phyloP scores from a whole-genome alignment of 2,797 vertebrate genomes.

The Melanotaenia nigrans region DNA sequence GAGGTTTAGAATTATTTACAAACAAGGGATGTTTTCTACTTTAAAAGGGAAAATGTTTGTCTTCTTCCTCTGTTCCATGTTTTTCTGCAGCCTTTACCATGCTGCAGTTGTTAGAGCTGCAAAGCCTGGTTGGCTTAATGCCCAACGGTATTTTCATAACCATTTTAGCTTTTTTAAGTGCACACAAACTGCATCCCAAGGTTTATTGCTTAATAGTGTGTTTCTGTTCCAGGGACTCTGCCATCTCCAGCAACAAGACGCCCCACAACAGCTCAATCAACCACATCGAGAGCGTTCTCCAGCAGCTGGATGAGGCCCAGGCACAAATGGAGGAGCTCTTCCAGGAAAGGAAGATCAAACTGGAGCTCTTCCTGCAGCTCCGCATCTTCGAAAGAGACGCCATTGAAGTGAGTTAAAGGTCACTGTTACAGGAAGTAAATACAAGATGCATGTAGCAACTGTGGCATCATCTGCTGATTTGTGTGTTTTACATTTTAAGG shows the following conservation, averaged over 20 bases:
- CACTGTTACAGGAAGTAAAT: too few relatives aligned
- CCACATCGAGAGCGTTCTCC: constrained; percentile 97
- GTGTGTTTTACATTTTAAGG: background rate
- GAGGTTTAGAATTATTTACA: background rate
- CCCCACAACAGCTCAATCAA: constrained; percentile 99
- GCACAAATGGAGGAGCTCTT: constrained; percentile 99
- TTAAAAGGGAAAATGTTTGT: background rate
- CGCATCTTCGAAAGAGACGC: constrained; percentile 97
- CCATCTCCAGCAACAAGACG: constrained; percentile 98
- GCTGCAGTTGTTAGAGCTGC: constrained; percentile 31
- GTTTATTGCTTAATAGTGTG: constrained; percentile 33
- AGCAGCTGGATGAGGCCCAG: constrained; percentile 98
- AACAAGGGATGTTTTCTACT: background rate
- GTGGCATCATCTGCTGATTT: background rate
- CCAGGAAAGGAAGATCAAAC: constrained; percentile 98
- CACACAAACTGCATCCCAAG: background rate
- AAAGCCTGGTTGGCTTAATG: background rate
- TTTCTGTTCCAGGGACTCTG: constrained; percentile 89
- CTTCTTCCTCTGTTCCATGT: background rate
- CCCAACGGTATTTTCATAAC: constrained; percentile 13
- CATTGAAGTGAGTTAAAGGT: constrained; percentile 89
- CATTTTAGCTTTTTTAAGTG: constrained; percentile 2
- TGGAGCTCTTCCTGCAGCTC: constrained; percentile 97
- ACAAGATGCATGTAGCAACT: background rate
- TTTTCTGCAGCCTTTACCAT: constrained; percentile 8